Base-by-base conservation (phyloP, 2,888 invertebrate genomes). In the Andrena hattorfiana region DNA sequence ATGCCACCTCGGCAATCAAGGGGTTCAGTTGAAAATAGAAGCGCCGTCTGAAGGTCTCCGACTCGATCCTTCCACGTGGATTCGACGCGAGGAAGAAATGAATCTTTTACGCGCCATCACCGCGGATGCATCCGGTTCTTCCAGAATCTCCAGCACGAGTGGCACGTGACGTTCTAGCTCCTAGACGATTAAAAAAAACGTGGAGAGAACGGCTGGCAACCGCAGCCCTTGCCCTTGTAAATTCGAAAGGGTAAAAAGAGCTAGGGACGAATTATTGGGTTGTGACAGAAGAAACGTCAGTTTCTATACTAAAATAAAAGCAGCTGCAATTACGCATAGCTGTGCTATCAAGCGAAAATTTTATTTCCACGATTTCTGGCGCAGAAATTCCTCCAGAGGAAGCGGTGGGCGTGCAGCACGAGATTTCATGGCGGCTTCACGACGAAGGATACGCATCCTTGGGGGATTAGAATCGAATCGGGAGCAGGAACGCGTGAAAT, bases 51-150 rank as follows among this genome's bases (percentile, higher is more conserved):
- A 71, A 54, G 66, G 66, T 35, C 23, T 16, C 30, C 62, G 77
- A 60, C 32, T 30, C 74, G 60, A 78, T 81, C 69, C 56, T 71
- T 70, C 69, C 68, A 59, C 63, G 81, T 56, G 81, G 80, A 73
- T 80, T 67, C 48, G 62, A 23, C 48, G 63, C 82, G 60, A 85
- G 86, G 84, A 88, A 86, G 88, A 82, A 85, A 87, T 88, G 84
- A 88, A 88, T 86, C 88, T 88, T 88, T 83, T 81, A 78, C 83
- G 88, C 84, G 77, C 77, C 87, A 85, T 87, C 87, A 62, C 80
- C 82, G 75, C 68, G 81, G 56, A 87, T 64, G 83, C 86, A 87
- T 87, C 87, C 87, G 87, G 87, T 83, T 83, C 85, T 66, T 77
- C 78, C 84, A 85, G 87, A 87, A 86, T 84, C 84, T 78, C 69